phyloP scores from a whole-genome alignment of 2,113 vertebrate species.

The Chlamydotis undulata region DNA sequence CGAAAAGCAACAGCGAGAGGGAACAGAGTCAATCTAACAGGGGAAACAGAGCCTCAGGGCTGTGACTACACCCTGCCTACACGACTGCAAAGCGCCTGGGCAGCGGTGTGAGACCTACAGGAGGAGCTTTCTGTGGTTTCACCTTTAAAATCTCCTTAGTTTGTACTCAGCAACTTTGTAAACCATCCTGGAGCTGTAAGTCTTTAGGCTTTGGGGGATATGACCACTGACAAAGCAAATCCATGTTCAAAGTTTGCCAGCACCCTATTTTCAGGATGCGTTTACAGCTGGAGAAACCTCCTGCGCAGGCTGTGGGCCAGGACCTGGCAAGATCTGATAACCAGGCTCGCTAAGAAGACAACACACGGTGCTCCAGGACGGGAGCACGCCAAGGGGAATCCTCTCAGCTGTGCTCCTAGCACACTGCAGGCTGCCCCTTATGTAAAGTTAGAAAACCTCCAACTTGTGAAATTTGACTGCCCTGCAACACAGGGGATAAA shows the following conservation, averaged over 20 bases:
- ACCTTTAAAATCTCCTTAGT: not conserved
- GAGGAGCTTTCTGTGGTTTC: not conserved
- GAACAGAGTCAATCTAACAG: not conserved
- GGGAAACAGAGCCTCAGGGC: not conserved
- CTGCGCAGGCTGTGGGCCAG: not conserved
- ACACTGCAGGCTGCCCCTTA: not conserved
- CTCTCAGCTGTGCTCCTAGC: not conserved
- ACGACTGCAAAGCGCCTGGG: fast-evolving
- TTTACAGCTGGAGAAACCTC: not conserved
- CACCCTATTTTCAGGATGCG: not conserved
- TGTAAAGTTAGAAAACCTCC: not conserved
- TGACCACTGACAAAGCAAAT: not conserved
- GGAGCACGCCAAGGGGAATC: not conserved
- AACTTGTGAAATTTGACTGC: not conserved
- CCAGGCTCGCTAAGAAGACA: not conserved
- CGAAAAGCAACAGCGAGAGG: not conserved
- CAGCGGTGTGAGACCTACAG: not conserved
- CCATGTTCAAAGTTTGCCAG: not conserved
- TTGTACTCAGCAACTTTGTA: not conserved
- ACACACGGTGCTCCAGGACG: not conserved
- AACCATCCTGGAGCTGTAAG: not conserved
- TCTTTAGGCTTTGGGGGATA: not conserved
- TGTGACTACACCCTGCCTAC: not conserved
- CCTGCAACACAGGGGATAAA: not conserved
- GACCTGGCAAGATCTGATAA: fast-evolving